phyloP scores from a whole-genome alignment of 2,888 invertebrate species.

The Julus scandinavius region DNA sequence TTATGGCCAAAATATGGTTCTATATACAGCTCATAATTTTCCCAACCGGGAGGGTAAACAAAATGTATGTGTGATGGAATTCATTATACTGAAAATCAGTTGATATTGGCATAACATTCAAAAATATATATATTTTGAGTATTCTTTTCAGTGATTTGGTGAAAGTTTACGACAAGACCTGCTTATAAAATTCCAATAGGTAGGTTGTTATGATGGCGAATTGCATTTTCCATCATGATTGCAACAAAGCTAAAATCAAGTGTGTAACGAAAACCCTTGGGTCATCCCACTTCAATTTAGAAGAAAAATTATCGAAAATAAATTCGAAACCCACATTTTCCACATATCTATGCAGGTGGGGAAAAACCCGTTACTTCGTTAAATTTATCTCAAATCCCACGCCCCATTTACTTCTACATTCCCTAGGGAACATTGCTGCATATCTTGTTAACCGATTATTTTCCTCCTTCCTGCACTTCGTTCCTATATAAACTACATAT shows the following conservation, averaged over 20 bases:
- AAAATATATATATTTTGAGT: no score
- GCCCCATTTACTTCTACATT: background rate
- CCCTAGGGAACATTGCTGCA: background rate
- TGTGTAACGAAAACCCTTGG: background rate
- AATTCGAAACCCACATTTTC: background rate
- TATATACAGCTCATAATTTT: no score
- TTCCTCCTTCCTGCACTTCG: background rate
- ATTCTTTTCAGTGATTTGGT: no score
- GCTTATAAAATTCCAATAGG: background rate
- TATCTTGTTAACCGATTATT: background rate
- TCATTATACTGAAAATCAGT: no score
- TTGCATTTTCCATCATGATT: background rate
- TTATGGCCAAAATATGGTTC: no score
- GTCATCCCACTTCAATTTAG: background rate
- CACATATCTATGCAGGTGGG: background rate
- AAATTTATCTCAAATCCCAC: constrained; percentile 9
- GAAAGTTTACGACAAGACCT: background rate
- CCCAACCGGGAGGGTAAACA: no score
- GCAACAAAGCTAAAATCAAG: constrained; percentile 11
- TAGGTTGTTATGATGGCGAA: background rate
- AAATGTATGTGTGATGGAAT: no score
- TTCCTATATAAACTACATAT: background rate
- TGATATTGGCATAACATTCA: no score
- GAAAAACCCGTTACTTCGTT: background rate
- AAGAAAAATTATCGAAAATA: constrained; percentile 4